These are phyloP conservation scores for Sinella curviseta DNA, from an alignment of 1,140 invertebrate genomes.

Conservation along the genomic window DNA sequence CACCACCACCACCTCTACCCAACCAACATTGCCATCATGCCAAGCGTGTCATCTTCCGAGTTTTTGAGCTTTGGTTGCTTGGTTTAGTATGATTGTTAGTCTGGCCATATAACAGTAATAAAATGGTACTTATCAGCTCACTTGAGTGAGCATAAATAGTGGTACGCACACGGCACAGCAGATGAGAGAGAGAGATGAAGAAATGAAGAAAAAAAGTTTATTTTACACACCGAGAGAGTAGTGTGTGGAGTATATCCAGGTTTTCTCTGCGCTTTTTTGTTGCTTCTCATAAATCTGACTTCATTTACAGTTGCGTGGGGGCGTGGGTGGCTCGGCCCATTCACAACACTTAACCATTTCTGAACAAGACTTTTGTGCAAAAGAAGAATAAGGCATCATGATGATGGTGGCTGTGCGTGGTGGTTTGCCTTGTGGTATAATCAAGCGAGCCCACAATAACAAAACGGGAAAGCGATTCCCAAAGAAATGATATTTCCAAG, in stretches of 20 bases:
- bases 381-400: no score
- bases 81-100: not conserved
- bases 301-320: conserved; percentile 10
- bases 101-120: not conserved
- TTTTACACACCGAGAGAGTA: no score
- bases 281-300: not conserved
- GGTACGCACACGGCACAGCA: no score
- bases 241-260: no score
- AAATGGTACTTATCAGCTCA: not conserved
- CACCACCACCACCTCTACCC: not conserved
- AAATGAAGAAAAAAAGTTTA: not conserved
- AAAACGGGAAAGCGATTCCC: not conserved
- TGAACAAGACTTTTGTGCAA: not conserved
- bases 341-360: conserved; percentile 19
- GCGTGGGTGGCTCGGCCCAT: conserved; percentile 5
- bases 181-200: no score
- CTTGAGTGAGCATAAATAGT: not conserved
- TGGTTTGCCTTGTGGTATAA: no score
- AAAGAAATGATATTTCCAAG: not conserved
- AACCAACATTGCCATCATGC: not conserved
- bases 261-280: not conserved
- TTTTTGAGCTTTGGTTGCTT: not conserved
- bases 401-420: no score
- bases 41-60: not conserved
- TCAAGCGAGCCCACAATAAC: not conserved